A percentile compares a stretch with the other conserved stretches of the same genome.
Evolutionary conservation across 2,113 vertebrate species (phyloP).

Genomic region (Pseudolaguvia tuberculata): DNA sequence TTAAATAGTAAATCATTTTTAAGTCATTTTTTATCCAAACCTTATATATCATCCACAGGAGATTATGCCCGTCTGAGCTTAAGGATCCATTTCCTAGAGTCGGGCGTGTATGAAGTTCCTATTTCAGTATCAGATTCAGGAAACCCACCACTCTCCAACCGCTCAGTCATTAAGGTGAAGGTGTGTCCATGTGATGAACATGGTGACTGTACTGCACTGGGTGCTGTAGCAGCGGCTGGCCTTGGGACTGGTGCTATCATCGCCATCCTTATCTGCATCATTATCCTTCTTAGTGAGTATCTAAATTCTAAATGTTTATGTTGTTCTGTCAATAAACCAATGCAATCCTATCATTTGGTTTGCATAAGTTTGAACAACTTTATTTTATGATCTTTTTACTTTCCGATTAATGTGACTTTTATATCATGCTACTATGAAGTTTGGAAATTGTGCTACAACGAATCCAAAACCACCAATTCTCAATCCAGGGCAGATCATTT

Average conservation of each 20-base stretch:
- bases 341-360: background rate
- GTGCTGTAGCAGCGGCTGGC: slow-evolving; percentile 82
- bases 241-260: slow-evolving; percentile 92
- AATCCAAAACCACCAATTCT: too few relatives aligned
- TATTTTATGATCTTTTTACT: background rate
- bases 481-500: background rate
- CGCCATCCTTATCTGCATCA: slow-evolving; percentile 91
- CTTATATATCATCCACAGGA: slow-evolving; percentile 63
- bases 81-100: slow-evolving; percentile 84
- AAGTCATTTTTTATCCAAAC: background rate
- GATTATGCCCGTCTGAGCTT: slow-evolving; percentile 86
- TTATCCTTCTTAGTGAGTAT: slow-evolving; percentile 86
- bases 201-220: slow-evolving; percentile 86
- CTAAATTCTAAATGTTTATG: background rate
- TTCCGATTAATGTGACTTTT: background rate
- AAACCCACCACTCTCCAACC: slow-evolving; percentile 90
- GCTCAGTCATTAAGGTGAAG: slow-evolving; percentile 89
- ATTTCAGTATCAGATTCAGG: slow-evolving; percentile 88
- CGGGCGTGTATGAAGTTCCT: slow-evolving; percentile 88
- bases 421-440: background rate
- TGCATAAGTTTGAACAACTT: background rate
- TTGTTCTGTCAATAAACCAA: background rate
- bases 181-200: slow-evolving; percentile 92
- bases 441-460: background rate
- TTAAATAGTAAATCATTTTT: background rate